A percentile compares a stretch with the other conserved stretches of the same genome.
Evolutionary conservation across 2,113 vertebrate species (phyloP).

Genomic region (Bos indicus): DNA sequence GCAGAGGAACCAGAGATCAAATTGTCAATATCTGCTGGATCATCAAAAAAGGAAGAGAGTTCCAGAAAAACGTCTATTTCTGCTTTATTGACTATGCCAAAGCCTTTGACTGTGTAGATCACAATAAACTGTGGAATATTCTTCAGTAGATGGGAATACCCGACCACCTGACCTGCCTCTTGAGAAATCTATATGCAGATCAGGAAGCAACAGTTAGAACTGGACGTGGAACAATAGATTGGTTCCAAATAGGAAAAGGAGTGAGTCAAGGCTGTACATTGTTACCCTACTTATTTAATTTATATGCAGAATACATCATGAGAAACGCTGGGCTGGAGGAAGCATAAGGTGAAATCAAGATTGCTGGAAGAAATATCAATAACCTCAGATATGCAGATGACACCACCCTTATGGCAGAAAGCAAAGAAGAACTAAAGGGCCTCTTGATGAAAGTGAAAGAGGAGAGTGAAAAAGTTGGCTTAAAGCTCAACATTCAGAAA

Average conservation of each 20-base stretch:
- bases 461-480: background rate
- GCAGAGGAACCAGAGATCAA: background rate
- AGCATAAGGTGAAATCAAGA: background rate
- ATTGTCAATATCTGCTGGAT: background rate
- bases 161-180: background rate
- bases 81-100: background rate
- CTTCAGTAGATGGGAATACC: background rate
- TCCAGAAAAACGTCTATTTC: background rate
- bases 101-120: background rate
- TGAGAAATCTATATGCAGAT: background rate
- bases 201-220: background rate
- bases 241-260: background rate
- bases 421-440: background rate
- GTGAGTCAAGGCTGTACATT: background rate
- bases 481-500: background rate
- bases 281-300: background rate
- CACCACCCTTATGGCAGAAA: background rate
- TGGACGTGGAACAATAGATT: background rate
- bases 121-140: background rate
- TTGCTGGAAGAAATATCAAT: background rate
- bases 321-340: background rate
- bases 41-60: background rate
- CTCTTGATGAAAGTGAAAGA: background rate
- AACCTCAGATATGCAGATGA: background rate
- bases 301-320: background rate